Evolutionary conservation across 2,797 vertebrate genomes (phyloP).

Genomic region (Percopsis omiscomaycus): DNA sequence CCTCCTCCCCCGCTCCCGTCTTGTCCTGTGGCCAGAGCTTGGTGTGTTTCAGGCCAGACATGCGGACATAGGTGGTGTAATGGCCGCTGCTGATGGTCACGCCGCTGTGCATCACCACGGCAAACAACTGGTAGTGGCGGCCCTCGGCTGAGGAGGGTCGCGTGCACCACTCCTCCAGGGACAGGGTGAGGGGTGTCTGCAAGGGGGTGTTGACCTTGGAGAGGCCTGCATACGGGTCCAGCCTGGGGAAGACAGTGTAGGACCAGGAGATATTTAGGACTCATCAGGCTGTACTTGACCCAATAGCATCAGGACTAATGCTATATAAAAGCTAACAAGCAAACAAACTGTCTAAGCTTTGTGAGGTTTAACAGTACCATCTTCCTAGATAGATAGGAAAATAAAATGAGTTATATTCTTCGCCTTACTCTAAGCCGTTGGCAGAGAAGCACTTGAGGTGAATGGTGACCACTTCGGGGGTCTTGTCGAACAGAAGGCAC

Average conservation of each 20-base stretch:
- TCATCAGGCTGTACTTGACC: background rate
- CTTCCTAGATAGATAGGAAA: too few relatives aligned
- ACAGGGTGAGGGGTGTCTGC: conserved; percentile 87
- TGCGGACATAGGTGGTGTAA: conserved; percentile 91
- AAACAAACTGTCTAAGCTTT: too few relatives aligned
- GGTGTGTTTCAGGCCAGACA: conserved; percentile 81
- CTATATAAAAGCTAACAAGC: background rate
- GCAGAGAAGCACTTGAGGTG: conserved; percentile 98
- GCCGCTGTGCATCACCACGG: conserved; percentile 97
- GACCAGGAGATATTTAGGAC: background rate
- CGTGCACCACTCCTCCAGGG: conserved; percentile 93
- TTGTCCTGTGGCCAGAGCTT: conserved; percentile 46
- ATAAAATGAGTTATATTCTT: background rate
- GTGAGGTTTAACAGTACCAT: too few relatives aligned
- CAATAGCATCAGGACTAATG: background rate
- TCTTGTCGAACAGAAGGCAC: conserved; percentile 96
- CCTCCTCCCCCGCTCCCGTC: conserved; percentile 33
- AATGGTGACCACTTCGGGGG: conserved; percentile 95
- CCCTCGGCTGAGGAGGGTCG: conserved; percentile 64
- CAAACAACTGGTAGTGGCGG: conserved; percentile 89
- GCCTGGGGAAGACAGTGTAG: conserved; percentile 63
- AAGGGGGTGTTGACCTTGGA: conserved; percentile 97
- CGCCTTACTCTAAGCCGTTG: conserved; percentile 87
- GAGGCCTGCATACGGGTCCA: conserved; percentile 91
- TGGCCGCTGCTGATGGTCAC: conserved; percentile 97